phyloP scores from a whole-genome alignment of 2,113 vertebrate species.

The Piprites chloris region DNA sequence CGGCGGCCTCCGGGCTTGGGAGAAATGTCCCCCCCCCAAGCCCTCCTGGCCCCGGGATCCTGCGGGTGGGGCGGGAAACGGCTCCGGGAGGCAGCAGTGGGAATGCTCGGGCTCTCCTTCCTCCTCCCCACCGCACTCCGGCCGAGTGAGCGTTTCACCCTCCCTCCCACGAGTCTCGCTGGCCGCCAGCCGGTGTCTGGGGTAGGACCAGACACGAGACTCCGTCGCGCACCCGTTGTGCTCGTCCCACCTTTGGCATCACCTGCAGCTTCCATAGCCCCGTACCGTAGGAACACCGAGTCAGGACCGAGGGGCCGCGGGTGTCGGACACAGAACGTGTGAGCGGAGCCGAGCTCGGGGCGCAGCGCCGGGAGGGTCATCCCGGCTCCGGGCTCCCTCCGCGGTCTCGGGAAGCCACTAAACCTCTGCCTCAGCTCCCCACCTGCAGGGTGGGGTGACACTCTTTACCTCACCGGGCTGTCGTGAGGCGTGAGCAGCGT shows the following conservation, averaged over 20 bases:
- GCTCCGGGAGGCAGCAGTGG: not conserved
- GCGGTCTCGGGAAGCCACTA: not conserved
- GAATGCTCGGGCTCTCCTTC: not conserved
- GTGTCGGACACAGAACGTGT: not conserved
- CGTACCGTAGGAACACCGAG: not conserved
- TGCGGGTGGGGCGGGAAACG: fast-evolving
- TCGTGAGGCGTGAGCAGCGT: not conserved
- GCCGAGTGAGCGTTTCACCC: not conserved
- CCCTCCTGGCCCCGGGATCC: not conserved
- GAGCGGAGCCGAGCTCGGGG: no score
- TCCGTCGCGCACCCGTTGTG: fast-evolving
- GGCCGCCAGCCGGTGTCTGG: not conserved
- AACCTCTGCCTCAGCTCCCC: constrained; percentile 30
- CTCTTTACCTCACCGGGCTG: not conserved
- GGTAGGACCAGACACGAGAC: not conserved
- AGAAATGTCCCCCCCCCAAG: fast-evolving
- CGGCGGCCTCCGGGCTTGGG: not conserved
- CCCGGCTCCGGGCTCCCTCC: not conserved
- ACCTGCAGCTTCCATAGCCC: not conserved
- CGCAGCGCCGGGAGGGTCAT: not conserved
- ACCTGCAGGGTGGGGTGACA: not conserved
- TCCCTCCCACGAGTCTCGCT: not conserved
- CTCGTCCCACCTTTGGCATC: not conserved
- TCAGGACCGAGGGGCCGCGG: fast-evolving
- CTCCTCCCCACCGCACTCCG: not conserved